Base-by-base conservation (phyloP, 2,797 vertebrate genomes). In the Anguilla obscura region DNA sequence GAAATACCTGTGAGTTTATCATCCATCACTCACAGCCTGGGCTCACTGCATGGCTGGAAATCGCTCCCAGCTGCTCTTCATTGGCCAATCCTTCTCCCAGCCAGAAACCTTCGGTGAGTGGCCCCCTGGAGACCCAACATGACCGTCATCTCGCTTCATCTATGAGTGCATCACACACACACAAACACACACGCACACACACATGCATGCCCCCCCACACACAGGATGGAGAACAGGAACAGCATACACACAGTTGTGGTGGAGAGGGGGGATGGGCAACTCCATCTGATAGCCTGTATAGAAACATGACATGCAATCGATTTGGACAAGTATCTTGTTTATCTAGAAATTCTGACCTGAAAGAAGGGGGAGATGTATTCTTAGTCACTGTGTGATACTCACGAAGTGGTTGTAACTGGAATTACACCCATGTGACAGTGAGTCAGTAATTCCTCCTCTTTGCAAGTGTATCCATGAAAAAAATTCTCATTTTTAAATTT, bases 31-130 rank as follows among this genome's bases (percentile, higher is more conserved):
- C 45, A 52, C 24, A 24, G 45, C 16, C 21, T 16, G 63, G 45
- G 7, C 40, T 86, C 40, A 52, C 40, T 60, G 16, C 10, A 36
- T 3, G 30, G 63, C 40, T 86, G 63, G 66, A 74, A 86, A 86
- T 74, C 85, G 74, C 85, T 52, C 45, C 45, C 85, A 86, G 60
- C 85, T 86, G 85, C 18, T 86, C 3, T 69, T 86, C 69, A 66
- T 74, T 74, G 66, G 63, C 63, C 63, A 10, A 86, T 30, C 3
- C 14, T 21, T 71, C 40, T 24, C n/a, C 40, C 10, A 45, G 45
- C 63, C 66, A 74, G 16, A 12, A 50, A 27, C 79, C 45, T 24
- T 7, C 79, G 9, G 36, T 80, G 76, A 80, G 40, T 21, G 40
- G 45, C 79, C 79, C 36, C 33, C 12, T 21, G 10, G 10, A 40